Evolutionary conservation across 2,797 vertebrate genomes (phyloP).

Genomic region (Brachyalestes nurse): DNA sequence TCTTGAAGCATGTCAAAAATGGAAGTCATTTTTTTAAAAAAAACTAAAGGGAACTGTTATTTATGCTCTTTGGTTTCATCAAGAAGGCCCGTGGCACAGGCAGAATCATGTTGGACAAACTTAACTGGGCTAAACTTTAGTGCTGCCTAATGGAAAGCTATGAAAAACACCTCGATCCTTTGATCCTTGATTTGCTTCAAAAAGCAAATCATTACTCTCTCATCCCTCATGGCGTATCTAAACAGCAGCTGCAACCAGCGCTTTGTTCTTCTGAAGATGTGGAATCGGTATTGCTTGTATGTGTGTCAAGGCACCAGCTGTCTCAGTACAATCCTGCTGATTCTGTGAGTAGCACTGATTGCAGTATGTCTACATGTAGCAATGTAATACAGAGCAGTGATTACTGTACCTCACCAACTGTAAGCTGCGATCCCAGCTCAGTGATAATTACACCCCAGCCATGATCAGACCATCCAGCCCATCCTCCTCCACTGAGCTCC

Average conservation of each 20-base stretch:
- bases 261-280: not conserved
- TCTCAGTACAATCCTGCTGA: constrained; percentile 43
- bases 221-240: not conserved
- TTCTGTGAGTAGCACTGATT: constrained; percentile 45
- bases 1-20: too few species aligned
- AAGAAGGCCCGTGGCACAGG: not conserved
- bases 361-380: constrained; percentile 35
- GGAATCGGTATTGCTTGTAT: not conserved
- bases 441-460: constrained; percentile 60
- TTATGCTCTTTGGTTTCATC: too few species aligned
- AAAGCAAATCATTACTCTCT: not conserved
- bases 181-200: too few species aligned
- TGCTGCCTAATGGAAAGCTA: not conserved
- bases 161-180: not conserved
- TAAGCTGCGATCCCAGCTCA: constrained; percentile 48
- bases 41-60: too few species aligned
- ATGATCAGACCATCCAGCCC: constrained; percentile 30
- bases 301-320: constrained; percentile 49
- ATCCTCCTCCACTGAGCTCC: constrained; percentile 43
- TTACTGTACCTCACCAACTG: constrained; percentile 53
- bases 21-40: too few species aligned
- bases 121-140: not conserved
- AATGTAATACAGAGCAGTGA: constrained; percentile 46
- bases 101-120: not conserved
- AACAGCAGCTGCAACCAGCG: not conserved